Conservation (phyloP, 2,113 vertebrate species). For the Sceloporus tristichus region DNA sequence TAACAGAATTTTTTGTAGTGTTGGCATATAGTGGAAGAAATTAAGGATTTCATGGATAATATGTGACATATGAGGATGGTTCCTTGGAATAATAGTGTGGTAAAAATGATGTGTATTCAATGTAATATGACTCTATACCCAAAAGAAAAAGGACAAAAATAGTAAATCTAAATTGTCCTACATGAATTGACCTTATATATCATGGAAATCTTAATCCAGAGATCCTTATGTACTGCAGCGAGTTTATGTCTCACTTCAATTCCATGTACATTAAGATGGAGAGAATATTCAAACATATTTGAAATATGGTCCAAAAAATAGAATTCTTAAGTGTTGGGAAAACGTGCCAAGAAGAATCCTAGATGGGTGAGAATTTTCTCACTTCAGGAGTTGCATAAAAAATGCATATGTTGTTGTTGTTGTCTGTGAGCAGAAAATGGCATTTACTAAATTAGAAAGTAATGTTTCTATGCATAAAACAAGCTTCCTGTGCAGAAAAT, state of each 20-base stretch:
- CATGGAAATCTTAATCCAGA: constrained; percentile 26
- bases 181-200: constrained; percentile 70
- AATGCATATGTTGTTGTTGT: too few relatives aligned
- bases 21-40: constrained; percentile 67
- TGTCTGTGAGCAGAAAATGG: too few relatives aligned
- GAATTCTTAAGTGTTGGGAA: too few relatives aligned
- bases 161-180: constrained; percentile 71
- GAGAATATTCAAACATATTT: too few relatives aligned
- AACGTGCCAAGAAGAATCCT: too few relatives aligned
- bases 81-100: constrained; percentile 61
- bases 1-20: constrained; percentile 69
- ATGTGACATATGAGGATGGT: constrained; percentile 56
- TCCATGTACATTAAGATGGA: too few relatives aligned
- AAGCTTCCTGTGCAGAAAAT: too few relatives aligned
- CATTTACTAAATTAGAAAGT: too few relatives aligned
- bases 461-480: too few relatives aligned
- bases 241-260: not conserved
- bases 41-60: constrained; percentile 61
- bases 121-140: not conserved
- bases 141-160: constrained; percentile 42
- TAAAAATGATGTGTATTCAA: constrained; percentile 52
- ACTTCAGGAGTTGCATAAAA: too few relatives aligned
- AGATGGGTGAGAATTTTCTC: too few relatives aligned
- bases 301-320: too few relatives aligned
- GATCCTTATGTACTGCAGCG: not conserved